Evolutionary conservation across 2,888 invertebrate genomes (phyloP).

Genomic region (Calameuta pallipes): DNA sequence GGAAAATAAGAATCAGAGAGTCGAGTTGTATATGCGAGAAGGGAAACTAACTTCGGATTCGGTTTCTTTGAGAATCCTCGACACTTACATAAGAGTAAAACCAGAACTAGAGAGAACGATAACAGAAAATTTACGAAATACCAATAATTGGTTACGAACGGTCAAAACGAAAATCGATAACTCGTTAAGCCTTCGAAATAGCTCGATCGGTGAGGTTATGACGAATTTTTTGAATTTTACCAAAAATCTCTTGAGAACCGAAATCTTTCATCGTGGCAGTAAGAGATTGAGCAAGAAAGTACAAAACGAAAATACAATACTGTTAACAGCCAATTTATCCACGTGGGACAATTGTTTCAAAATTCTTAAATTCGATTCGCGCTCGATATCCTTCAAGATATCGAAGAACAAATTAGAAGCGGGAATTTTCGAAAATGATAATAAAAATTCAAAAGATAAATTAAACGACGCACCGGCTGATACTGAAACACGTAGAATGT

Average conservation of each 20-base stretch:
- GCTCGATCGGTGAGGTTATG: background rate
- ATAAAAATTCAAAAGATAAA: background rate
- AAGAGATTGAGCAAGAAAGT: slow-evolving; percentile 33
- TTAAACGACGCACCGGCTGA: background rate
- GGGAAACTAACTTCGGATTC: background rate
- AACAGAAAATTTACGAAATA: background rate
- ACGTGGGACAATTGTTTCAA: background rate
- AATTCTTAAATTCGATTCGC: background rate
- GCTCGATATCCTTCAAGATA: slow-evolving; percentile 1
- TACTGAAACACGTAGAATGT: slow-evolving; percentile 38
- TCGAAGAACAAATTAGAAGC: background rate
- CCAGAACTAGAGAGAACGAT: background rate
- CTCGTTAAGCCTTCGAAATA: background rate
- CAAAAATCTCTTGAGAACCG: slow-evolving; percentile 32
- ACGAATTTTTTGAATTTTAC: slow-evolving; percentile 8
- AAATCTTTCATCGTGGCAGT: slow-evolving; percentile 42
- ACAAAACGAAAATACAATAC: slow-evolving; percentile 10
- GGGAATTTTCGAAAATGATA: background rate
- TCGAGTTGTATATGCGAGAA: background rate
- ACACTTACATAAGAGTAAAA: background rate
- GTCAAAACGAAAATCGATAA: background rate
- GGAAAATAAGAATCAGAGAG: background rate
- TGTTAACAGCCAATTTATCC: background rate
- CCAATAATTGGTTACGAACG: background rate
- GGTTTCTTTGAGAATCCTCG: slow-evolving; percentile 1